A percentile compares a stretch with the other conserved stretches of the same genome.
Evolutionary conservation across 2,113 vertebrate genomes (phyloP).

Genomic region (Furnarius figulus): DNA sequence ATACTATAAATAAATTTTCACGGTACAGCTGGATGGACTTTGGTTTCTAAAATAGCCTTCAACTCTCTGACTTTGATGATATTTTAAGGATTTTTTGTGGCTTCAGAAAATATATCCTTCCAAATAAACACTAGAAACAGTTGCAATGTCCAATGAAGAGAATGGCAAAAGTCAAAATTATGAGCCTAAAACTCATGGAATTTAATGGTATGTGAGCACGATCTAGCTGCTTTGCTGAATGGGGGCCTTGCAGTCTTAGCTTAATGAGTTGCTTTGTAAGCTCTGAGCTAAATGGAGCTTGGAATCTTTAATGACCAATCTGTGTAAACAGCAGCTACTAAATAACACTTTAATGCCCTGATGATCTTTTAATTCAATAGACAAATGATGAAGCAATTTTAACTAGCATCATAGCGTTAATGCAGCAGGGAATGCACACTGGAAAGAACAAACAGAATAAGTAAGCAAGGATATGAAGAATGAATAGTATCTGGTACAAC

Average conservation of each 20-base stretch:
- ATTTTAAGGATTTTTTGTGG: background rate
- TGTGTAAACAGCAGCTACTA: constrained; percentile 52
- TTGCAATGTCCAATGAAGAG: background rate
- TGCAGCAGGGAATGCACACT: background rate
- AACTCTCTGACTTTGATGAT: background rate
- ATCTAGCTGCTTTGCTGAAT: background rate
- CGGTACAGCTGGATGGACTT: background rate
- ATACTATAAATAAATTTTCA: background rate
- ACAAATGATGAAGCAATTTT: constrained; percentile 32
- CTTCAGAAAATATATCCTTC: background rate
- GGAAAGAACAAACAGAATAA: constrained; percentile 9
- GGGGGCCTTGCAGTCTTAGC: background rate
- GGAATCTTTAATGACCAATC: constrained; percentile 53
- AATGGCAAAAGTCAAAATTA: background rate
- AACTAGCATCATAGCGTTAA: background rate
- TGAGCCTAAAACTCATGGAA: background rate
- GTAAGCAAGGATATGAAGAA: background rate
- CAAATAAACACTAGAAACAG: background rate
- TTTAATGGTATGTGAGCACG: background rate
- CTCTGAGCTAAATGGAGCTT: constrained; percentile 27
- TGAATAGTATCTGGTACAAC: background rate
- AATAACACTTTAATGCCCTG: constrained; percentile 48
- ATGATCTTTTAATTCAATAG: constrained; percentile 61
- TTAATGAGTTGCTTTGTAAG: constrained; percentile 39
- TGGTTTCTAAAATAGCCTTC: background rate